A percentile compares a stretch with the other conserved stretches of the same genome.
These are phyloP conservation scores for Bombus ignitus DNA, from an alignment of 1,140 invertebrate species.

Conservation along the genomic window DNA sequence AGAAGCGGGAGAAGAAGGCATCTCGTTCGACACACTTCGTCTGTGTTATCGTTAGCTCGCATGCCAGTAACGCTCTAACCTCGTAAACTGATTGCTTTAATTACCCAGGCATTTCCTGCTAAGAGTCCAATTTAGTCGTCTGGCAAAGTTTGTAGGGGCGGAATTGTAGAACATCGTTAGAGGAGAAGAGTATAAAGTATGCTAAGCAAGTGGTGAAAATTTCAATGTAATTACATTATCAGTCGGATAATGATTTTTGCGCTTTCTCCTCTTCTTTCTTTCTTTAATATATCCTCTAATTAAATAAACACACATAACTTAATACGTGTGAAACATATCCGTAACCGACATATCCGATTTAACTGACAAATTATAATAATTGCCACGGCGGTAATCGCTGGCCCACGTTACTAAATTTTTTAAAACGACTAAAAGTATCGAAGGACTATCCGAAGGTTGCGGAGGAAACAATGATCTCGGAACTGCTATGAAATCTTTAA, in stretches of 20 bases:
- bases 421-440: too few species aligned
- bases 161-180: background rate
- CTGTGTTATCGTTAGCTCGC: constrained; percentile 36
- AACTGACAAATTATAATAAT: too few species aligned
- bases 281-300: background rate
- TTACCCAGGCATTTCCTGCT: constrained; percentile 67
- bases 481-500: background rate
- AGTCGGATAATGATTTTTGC: background rate
- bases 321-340: too few species aligned
- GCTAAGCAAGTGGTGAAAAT: background rate
- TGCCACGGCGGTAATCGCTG: too few species aligned
- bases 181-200: constrained; percentile 7
- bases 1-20: constrained; percentile 12
- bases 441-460: background rate
- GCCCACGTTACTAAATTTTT: too few species aligned
- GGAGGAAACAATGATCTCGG: background rate
- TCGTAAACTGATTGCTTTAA: constrained; percentile 71
- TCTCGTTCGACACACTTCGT: constrained; percentile 13
- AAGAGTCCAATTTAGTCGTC: constrained; percentile 70
- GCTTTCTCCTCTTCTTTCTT: background rate
- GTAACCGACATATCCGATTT: background rate
- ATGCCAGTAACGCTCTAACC: constrained; percentile 41
- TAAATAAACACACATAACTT: too few species aligned
- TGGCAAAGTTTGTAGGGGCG: constrained; percentile 50
- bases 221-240: constrained; percentile 1